Evolutionary conservation across 2,113 vertebrate species (phyloP).

Genomic region (Cinclus cinclus): DNA sequence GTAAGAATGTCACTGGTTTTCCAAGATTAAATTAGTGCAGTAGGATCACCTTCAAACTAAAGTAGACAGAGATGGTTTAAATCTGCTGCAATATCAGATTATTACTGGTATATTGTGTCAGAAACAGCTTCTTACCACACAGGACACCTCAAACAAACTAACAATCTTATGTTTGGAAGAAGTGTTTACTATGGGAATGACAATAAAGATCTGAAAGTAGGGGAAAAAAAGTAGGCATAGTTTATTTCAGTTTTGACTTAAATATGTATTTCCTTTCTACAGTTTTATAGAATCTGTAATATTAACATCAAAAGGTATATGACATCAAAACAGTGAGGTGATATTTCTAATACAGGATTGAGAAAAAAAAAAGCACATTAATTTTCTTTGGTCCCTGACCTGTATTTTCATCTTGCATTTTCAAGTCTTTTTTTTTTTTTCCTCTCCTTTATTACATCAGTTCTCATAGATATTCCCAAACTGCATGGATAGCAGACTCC

Average conservation of each 20-base stretch:
- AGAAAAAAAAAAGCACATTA: background rate
- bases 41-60: background rate
- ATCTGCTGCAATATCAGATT: background rate
- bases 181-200: background rate
- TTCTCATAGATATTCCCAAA: background rate
- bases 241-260: background rate
- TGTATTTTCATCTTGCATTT: background rate
- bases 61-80: background rate
- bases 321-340: background rate
- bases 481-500: background rate
- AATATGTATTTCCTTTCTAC: background rate
- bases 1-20: background rate
- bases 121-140: background rate
- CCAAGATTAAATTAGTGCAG: background rate
- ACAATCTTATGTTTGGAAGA: background rate
- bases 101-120: background rate
- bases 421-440: background rate
- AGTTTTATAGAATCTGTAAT: background rate
- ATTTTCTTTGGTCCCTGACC: background rate
- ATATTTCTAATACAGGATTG: background rate
- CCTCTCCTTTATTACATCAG: background rate
- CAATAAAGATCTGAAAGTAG: background rate
- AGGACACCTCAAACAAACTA: background rate
- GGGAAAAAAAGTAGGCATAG: background rate
- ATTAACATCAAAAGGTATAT: accelerated